These are phyloP conservation scores for Athene noctua DNA, from an alignment of 2,113 vertebrate genomes.

Conservation along the genomic window DNA sequence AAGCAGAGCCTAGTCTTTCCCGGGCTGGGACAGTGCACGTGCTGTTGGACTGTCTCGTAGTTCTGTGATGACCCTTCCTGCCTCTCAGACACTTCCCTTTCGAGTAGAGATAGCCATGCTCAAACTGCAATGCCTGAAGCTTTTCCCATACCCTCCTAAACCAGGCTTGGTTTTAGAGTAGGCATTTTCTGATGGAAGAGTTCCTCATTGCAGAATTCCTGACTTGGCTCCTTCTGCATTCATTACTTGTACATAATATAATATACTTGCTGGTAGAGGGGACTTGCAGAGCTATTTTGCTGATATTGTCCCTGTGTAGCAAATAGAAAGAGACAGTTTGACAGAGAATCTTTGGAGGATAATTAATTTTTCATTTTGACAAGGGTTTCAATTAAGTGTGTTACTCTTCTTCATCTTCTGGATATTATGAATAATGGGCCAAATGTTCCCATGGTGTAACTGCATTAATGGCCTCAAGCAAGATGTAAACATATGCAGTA, in stretches of 20 bases:
- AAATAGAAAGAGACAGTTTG: constrained; percentile 63
- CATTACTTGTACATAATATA: constrained; percentile 7
- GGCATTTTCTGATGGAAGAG: not conserved
- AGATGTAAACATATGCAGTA: not conserved
- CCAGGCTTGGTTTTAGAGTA: not conserved
- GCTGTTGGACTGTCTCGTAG: not conserved
- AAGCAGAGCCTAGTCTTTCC: not conserved
- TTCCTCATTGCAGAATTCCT: not conserved
- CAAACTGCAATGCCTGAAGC: not conserved
- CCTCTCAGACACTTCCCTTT: not conserved
- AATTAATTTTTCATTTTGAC: constrained; percentile 61
- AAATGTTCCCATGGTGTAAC: constrained; percentile 14
- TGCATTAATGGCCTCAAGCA: constrained; percentile 1
- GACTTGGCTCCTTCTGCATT: not conserved
- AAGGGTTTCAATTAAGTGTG: constrained; percentile 57
- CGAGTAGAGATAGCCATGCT: accelerated
- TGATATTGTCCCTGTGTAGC: not conserved
- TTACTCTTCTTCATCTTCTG: constrained; percentile 36
- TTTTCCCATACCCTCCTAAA: not conserved
- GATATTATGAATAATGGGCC: constrained; percentile 13
- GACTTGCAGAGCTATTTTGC: constrained; percentile 16
- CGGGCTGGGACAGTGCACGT: not conserved
- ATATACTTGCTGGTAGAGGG: not conserved
- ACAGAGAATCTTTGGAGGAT: constrained; percentile 55
- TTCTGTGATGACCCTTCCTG: not conserved